Base-by-base conservation (phyloP, 1,140 invertebrate species). In the Medauroidea extradentata region DNA sequence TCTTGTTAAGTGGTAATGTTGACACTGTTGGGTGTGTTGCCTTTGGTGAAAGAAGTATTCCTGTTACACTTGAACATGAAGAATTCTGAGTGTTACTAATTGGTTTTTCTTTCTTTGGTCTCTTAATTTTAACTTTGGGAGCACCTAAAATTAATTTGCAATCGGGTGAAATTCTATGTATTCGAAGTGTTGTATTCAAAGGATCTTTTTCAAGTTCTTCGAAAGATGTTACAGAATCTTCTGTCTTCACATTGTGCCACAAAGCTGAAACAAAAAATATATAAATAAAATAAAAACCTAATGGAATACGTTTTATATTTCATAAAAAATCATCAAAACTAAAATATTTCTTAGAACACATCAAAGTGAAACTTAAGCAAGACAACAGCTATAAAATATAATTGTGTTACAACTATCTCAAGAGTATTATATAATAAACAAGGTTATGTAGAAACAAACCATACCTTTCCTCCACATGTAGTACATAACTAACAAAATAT, bases 21-120 rank as follows among this genome's bases (percentile, higher is more conserved):
- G 71, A 59, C 72, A 67, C 61, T 70, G 74, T 39, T 71, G 70
- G 58, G 38, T 42, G 59, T 16, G 46, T 50, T 8, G 51, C 41
- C 21, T 46, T 57, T 18, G 51, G 48, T 39, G 43, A 56, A n/a
- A 34, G 52, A 27, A 73, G 74, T 41, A 71, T 72, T 38, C 73
- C 72, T 24, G 72, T 72, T 25, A 18, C 38, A 34, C 18, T 9
- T 9, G 21, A 13, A 8, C 19, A 16, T 3, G 18, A 41, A 21
- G 24, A 9, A 27, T n/a, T 39, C 23, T 43, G 1, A 14, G 16
- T 16, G 8, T 23, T 50, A 18, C 24, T 46, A 38, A 16, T 5
- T 11, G 14, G 14, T 23, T 23, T 50, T 2, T 9, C 27, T 39
- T 23, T 16, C 41, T 43, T 16, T 1, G 18, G 39, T 41, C 24